Conservation (phyloP, 2,113 vertebrate genomes). For the Catharus bicknelli region DNA sequence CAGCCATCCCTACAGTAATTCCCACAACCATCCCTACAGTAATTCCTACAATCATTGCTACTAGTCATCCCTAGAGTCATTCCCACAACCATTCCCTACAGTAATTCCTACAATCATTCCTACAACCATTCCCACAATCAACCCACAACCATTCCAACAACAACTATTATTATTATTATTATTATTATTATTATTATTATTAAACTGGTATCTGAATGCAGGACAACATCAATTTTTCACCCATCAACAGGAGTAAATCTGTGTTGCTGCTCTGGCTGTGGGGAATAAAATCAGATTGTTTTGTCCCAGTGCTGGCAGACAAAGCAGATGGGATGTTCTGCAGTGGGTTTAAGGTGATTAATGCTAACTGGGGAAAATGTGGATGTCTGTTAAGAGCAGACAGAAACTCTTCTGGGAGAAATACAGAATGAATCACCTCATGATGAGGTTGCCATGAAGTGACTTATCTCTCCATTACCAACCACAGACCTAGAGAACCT, state of each 20-base stretch:
- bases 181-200: too few relatives aligned
- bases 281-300: neutral
- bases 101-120: too few relatives aligned
- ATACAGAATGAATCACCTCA: neutral
- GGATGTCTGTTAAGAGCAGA: conserved; percentile 2
- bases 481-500: neutral
- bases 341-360: conserved; percentile 23
- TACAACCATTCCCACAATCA: too few relatives aligned
- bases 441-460: neutral
- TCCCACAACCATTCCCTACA: too few relatives aligned
- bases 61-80: too few relatives aligned
- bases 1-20: too few relatives aligned
- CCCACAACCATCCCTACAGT: too few relatives aligned
- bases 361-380: neutral
- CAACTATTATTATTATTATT: too few relatives aligned
- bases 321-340: neutral
- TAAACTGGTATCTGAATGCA: neutral
- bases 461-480: neutral
- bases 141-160: too few relatives aligned
- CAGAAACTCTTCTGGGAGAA: neutral
- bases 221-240: neutral
- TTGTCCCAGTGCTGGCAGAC: neutral
- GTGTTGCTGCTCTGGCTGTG: neutral
- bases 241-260: neutral
- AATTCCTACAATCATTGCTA: too few relatives aligned